Evolutionary conservation across 2,113 vertebrate species (phyloP).

Genomic region (Craseonycteris thonglongyai): DNA sequence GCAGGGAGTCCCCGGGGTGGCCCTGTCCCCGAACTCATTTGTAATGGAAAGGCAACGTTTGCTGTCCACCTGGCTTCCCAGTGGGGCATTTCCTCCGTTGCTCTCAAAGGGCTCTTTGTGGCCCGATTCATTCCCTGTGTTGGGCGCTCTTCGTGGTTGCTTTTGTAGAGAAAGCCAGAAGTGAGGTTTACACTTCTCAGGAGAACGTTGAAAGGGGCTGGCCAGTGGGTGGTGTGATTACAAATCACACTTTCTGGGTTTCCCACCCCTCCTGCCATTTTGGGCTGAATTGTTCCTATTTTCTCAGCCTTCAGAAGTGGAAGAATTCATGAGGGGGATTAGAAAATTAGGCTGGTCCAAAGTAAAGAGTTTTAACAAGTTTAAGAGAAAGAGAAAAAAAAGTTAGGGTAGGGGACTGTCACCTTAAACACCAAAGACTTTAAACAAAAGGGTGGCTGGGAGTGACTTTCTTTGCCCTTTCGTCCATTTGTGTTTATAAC

Average conservation of each 20-base stretch:
- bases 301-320: conserved; percentile 46
- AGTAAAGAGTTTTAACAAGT: background rate
- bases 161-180: conserved; percentile 72
- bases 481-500: background rate
- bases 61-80: conserved; percentile 85
- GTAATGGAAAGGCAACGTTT: conserved; percentile 87
- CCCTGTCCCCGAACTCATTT: conserved; percentile 85
- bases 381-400: background rate
- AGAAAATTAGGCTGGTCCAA: conserved; percentile 59
- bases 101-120: conserved; percentile 84
- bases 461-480: background rate
- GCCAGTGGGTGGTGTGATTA: conserved; percentile 42
- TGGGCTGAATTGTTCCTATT: conserved; percentile 16
- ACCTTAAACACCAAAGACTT: background rate
- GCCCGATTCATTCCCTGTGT: conserved; percentile 76
- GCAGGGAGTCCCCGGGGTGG: conserved; percentile 80
- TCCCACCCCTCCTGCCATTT: background rate
- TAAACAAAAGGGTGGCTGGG: background rate
- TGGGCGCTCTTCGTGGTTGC: conserved; percentile 44
- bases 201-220: conserved; percentile 50
- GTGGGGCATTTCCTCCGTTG: conserved; percentile 77
- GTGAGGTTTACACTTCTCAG: conserved; percentile 55
- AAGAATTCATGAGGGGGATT: conserved; percentile 44
- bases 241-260: conserved; percentile 47
- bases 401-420: background rate